Evolutionary conservation across 1,140 invertebrate species (phyloP), one percentile per base, ranked within the genome.

Genomic region (Diachasmimorpha longicaudata): DNA sequence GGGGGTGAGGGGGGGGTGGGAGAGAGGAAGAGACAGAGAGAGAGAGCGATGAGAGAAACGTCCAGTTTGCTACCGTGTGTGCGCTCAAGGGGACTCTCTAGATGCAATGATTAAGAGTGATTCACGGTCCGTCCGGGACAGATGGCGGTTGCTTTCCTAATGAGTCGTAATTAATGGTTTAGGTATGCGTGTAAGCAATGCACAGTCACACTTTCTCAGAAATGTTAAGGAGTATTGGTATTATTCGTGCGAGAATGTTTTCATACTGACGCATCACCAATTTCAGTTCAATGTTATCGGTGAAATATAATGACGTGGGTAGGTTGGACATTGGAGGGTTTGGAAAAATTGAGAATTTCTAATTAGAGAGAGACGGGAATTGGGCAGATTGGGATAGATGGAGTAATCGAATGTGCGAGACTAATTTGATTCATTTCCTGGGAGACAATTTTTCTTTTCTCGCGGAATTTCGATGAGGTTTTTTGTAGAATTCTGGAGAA

Each of bases 41-140:
- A 46, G 25, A 72, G 42, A n/a, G 25, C 16, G 42, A 42, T 72
- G 36, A 36, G 72, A 79, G 48, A 79, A 77, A 79, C 77, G 76
- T 76, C 70, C 70, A 68, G n/a, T 37, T 39, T 37, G 36, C 25
- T 37, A 68, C 37, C 36, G 48, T 58, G 48, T 58, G 52, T 39
- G 52, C 55, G 67, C 67, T 48, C 36, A 21, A 75, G 16, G 42
- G 42, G 76, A 55, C 68, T 78, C 83, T 84, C 81, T 80, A 86
- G 85, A 87, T 88, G 85, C 86, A 87, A 88, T 85, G 86, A 88
- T 88, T 88, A 88, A 88, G 86, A 87, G 84, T 88, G 86, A 88
- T 88, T 88, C 86, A 88, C 84, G 86, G 80, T 82, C 80, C 81
- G 79, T 81, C 82, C 81, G 80, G 83, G 86, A 86, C 86, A 86